Evolutionary conservation across 2,113 vertebrate species (phyloP).

Genomic region (Hiodon alosoides): DNA sequence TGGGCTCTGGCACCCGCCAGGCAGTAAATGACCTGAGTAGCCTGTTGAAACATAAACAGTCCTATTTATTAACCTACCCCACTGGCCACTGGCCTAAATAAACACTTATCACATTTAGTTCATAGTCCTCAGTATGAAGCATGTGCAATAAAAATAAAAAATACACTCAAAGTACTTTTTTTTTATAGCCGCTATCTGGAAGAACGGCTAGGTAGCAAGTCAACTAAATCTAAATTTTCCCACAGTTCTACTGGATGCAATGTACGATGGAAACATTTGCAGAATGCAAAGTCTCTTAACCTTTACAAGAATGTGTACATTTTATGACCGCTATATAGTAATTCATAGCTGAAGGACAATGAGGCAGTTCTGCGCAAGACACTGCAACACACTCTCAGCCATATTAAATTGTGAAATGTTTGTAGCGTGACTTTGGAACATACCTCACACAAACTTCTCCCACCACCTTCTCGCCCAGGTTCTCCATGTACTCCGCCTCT

Average conservation of each 20-base stretch:
- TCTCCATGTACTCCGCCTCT: conserved; percentile 52
- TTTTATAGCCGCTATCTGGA: no score
- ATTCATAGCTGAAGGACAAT: neutral
- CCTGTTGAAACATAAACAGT: conserved; percentile 27
- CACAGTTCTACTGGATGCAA: no score
- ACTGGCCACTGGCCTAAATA: neutral
- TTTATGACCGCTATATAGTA: neutral
- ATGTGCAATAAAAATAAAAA: neutral
- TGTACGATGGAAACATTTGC: neutral
- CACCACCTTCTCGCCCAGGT: conserved; percentile 37
- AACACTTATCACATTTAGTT: neutral
- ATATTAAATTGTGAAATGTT: neutral
- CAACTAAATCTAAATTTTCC: no score
- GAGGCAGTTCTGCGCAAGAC: neutral
- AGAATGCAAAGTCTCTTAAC: neutral
- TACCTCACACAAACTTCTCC: conserved; percentile 42
- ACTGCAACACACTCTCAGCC: neutral
- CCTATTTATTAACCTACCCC: neutral
- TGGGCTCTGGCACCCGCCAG: conserved; percentile 43
- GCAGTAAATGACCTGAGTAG: conserved; percentile 45
- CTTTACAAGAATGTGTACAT: neutral
- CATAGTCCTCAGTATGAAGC: neutral
- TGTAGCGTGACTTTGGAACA: neutral
- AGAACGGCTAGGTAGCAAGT: no score
- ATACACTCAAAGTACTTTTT: neutral